Conservation (phyloP, 2,113 vertebrate genomes). For the Zeus faber region DNA sequence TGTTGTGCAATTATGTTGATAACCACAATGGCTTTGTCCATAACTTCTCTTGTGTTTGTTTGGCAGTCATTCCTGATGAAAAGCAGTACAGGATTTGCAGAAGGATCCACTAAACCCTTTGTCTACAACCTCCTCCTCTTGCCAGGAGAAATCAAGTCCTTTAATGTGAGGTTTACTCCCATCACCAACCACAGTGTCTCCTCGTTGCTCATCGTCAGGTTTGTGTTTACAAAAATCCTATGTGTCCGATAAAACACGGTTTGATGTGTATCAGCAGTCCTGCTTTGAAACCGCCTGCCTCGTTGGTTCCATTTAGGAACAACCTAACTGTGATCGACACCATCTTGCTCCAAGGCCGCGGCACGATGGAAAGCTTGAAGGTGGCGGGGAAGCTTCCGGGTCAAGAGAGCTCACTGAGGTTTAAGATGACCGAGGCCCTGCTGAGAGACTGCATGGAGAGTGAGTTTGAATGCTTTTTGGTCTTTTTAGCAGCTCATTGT, state of each 20-base stretch:
- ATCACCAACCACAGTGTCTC: conserved; percentile 88
- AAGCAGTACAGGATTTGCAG: conserved; percentile 78
- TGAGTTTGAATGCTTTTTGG: conserved; percentile 71
- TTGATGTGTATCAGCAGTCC: background rate
- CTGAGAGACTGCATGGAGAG: conserved; percentile 96
- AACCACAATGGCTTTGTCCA: too few species aligned
- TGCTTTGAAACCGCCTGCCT: too few species aligned
- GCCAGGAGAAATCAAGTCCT: conserved; percentile 87
- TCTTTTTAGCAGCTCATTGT: too few species aligned
- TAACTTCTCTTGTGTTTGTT: conserved; percentile 42
- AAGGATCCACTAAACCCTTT: conserved; percentile 78
- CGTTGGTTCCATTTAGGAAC: conserved; percentile 84
- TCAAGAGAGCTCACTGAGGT: conserved; percentile 88
- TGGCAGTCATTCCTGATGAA: conserved; percentile 80
- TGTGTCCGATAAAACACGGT: background rate
- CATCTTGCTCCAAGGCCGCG: conserved; percentile 88
- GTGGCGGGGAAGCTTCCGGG: conserved; percentile 90
- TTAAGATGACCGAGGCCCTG: conserved; percentile 95
- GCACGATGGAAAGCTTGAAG: conserved; percentile 87
- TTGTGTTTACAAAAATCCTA: conserved; percentile 10
- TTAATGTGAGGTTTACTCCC: conserved; percentile 89
- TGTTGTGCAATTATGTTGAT: too few species aligned
- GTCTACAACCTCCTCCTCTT: conserved; percentile 87
- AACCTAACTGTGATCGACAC: conserved; percentile 94
- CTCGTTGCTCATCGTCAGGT: conserved; percentile 93